Evolutionary conservation across 2,888 invertebrate species (phyloP).

Genomic region (Coenonympha arcania): DNA sequence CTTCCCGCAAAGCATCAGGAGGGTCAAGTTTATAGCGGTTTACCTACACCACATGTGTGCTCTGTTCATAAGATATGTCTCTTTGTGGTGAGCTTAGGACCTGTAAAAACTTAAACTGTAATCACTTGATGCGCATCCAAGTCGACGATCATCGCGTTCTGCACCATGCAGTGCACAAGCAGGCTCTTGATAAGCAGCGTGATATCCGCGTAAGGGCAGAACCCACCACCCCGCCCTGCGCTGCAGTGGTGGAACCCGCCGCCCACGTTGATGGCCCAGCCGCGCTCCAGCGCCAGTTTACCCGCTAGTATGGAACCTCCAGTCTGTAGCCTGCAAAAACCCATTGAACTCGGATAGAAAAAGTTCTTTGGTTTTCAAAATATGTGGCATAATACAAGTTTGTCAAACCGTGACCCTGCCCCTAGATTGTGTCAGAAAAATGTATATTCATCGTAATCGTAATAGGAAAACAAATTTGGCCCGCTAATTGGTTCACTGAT

Average conservation of each 20-base stretch:
- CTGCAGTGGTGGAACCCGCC: conserved; percentile 95
- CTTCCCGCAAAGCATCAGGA: too few species aligned
- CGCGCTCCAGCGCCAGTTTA: conserved; percentile 84
- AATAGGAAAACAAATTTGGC: too few species aligned
- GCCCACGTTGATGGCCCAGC: conserved; percentile 93
- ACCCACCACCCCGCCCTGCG: conserved; percentile 83
- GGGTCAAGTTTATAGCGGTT: too few species aligned
- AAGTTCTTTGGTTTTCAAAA: too few species aligned
- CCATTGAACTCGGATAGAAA: too few species aligned
- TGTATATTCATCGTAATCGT: too few species aligned
- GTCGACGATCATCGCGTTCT: conserved; percentile 89
- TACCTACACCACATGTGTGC: too few species aligned
- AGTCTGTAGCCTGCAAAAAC: conserved; percentile 77
- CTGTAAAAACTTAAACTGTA: conserved; percentile 76
- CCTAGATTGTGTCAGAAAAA: too few species aligned
- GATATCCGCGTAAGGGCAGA: conserved; percentile 93
- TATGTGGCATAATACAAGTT: not conserved
- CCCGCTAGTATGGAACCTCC: conserved; percentile 89
- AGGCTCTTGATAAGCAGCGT: conserved; percentile 82
- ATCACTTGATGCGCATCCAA: conserved; percentile 91
- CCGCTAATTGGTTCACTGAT: too few species aligned
- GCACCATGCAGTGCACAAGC: conserved; percentile 71
- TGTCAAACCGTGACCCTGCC: too few species aligned
- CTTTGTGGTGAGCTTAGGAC: too few species aligned
- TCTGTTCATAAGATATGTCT: too few species aligned